Evolutionary conservation across 2,888 invertebrate species (phyloP), one percentile per base, ranked within the genome.

Genomic region (Drosophila colorata): DNA sequence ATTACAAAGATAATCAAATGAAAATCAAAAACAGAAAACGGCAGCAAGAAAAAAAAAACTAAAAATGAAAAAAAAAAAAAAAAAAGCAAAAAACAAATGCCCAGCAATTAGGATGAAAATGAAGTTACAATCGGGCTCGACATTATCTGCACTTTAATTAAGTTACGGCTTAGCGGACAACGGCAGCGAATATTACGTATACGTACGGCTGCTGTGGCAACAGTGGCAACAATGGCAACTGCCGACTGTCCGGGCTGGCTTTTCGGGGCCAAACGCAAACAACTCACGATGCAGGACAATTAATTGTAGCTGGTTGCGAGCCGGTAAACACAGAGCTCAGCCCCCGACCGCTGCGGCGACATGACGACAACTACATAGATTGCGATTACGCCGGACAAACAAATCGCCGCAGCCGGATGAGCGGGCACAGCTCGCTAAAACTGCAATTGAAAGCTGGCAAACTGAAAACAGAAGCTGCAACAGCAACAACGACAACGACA

Each of bases 1-100:
- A 71, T 75, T 72, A 69, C 75, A 74, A 67, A 56, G 69, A 69
- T 73, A 81, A 71, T 82, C 69, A 76, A 67, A 79, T 70, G 63
- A 69, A 66, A 60, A 57, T 83, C 63, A 44, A 67, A 69, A 70
- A 63, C 67, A 67, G 78, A 67, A 38, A 48, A 33, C 13, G 23
- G 7, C 8, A 20, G 51, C 18, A 14, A 9, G 14, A 41, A 48
- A 20, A 11, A 23, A n/a, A 1, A 20, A 20, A 20, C 3, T 20
- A 20, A 1, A 4, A 20, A 20, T 20, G n/a, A n/a, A n/a, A n/a
- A n/a, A n/a, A n/a, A 41, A 16, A 4, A 18, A 43, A 61, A 11
- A 23, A 37, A 31, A 59, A 31, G 13, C 13, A n/a, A 5, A 2
- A 55, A 61, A 53, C 58, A 13, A 9, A 41, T 41, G 20, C 16